Conservation (phyloP, 2,888 invertebrate species). For the Dexiosoma caninum region DNA sequence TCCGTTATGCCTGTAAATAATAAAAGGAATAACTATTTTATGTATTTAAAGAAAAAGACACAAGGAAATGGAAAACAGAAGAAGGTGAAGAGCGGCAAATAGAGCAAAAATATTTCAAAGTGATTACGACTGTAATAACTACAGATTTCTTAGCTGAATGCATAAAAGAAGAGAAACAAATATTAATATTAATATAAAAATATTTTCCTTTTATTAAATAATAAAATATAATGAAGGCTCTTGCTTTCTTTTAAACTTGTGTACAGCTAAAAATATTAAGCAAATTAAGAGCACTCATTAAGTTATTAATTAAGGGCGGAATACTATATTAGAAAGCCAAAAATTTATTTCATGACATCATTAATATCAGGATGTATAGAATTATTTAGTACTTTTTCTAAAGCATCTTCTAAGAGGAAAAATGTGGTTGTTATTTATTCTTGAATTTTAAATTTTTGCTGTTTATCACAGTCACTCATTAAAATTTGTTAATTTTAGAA, state of each 20-base stretch:
- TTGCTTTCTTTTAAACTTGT: too few relatives aligned
- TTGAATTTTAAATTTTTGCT: too few relatives aligned
- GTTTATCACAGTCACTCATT: too few relatives aligned
- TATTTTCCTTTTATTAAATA: background rate
- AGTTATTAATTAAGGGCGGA: too few relatives aligned
- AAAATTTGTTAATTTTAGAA: too few relatives aligned
- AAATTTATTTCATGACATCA: too few relatives aligned
- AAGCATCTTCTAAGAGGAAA: too few relatives aligned
- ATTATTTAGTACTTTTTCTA: too few relatives aligned
- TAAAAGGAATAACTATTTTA: background rate
- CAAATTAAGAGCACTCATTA: too few relatives aligned
- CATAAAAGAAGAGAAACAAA: background rate
- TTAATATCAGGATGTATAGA: too few relatives aligned
- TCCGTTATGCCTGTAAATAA: background rate
- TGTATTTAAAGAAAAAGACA: background rate
- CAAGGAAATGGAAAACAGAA: background rate
- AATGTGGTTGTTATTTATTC: background rate
- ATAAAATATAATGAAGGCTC: background rate
- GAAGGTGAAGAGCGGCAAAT: background rate
- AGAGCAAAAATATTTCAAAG: background rate
- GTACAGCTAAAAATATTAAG: too few relatives aligned
- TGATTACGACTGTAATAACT: background rate
- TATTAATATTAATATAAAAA: background rate
- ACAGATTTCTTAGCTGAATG: background rate
- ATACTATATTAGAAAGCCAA: too few relatives aligned